Evolutionary conservation across 2,113 vertebrate genomes (phyloP), one percentile per base, ranked within the genome.

Genomic region (Hemiprocne comata): DNA sequence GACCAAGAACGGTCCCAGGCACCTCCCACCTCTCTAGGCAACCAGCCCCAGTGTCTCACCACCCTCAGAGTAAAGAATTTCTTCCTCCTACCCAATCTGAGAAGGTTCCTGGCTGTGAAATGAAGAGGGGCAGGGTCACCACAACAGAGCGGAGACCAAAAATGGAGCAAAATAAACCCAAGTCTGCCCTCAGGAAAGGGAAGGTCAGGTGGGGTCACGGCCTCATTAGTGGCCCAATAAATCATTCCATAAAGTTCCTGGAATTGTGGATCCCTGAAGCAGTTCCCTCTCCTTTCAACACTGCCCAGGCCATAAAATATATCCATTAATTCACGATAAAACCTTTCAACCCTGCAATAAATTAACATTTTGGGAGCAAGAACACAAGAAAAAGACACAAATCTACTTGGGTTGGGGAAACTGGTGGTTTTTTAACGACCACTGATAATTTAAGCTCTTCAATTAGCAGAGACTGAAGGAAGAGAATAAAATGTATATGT

Each of bases 31-130:
- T 11, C 66, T 34, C 54, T 3, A 54, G 54, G 44, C 23, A 17
- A 2, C 64, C 51, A 1, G 15, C 0, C 21, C 65, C 64, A 4
- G 34, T 1, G 29, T 2, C 44, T 16, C n/a, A 1, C 29, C 65
- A 7, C 34, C 44, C 23, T 4, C 53, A 38, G 11, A 2, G 0
- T 5, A 8, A 44, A 17, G 3, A 5, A 25, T 38, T 40, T 21
- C 67, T 9, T 12, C 46, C 10, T 42, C 10, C 2, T 5, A 9
- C 23, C 17, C 10, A 17, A 23, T 25, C 48, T 3, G 9, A 73
- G 69, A 15, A n/a, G n/a, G n/a, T n/a, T n/a, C n/a, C n/a, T n/a
- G 38, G n/a, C n/a, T 61, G 48, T 3, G 8, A 44, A 48, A 38
- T 1, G 33, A 67, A 44, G 33, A 24, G 46, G 24, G 50, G 64